Base-by-base conservation (phyloP, 1,140 invertebrate genomes). In the Campoletis sonorensis region DNA sequence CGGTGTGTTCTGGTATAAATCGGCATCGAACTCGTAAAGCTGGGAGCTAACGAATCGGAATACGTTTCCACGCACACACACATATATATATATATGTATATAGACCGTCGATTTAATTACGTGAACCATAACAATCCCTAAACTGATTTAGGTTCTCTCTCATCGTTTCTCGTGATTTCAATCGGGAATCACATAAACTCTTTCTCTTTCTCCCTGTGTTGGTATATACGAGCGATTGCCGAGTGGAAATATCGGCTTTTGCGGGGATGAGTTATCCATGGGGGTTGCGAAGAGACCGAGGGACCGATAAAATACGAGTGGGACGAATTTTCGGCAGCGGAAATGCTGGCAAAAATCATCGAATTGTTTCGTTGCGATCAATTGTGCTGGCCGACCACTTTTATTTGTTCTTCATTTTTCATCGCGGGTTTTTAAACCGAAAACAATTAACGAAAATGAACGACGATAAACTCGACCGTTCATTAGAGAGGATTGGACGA, bases 111-210 rank as follows among this genome's bases (percentile, higher is more conserved):
- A 75, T 75, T 75, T 75, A 75, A 75, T 75, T 75, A 75, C 72
- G 72, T 7, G 45, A 51, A 49, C 49, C 72, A 75, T 75, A 75
- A 75, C 72, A 75, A 75, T 75, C 72, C 72, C 72, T 75, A 75
- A 75, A 75, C 72, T 75, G 72, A 75, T 75, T 75, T 49, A 49
- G 45, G 23, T 49, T 23, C 72, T 23, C 61, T 64, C 72, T 49
- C 70, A n/a, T 72, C 70, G 72, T 54, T 16, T n/a, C 70, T 75
- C 72, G 45, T 75, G 72, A 75, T 75, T 75, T 54, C 72, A 75
- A 54, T 75, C 18, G 70, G 37, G 37, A 72, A 72, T 72, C 70
- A 72, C 70, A 40, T 33, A 72, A 72, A 72, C 61, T 64, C 61
- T 64, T n/a, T 72, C 70, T 49, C 33, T 54, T 18, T n/a, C 49